These are phyloP conservation scores for Montipora sp. DNA, from an alignment of 64 coral and sea anemone species.

Conservation along the genomic window DNA sequence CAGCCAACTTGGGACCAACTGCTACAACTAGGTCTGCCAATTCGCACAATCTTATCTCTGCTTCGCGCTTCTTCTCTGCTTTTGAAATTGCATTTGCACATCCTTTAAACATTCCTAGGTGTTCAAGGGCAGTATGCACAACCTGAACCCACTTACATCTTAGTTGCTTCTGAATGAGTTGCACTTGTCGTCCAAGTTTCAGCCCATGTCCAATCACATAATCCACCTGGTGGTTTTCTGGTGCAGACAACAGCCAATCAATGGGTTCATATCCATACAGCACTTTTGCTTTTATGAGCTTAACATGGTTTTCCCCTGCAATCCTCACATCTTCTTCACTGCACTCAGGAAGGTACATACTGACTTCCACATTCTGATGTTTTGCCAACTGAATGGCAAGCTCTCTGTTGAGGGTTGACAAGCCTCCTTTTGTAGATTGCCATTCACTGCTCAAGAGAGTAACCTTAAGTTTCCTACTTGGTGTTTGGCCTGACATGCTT, in stretches of 20 bases:
- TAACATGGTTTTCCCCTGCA: no score
- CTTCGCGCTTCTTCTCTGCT: not conserved
- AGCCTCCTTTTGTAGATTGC: constrained; percentile 20
- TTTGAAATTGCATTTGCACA: not conserved
- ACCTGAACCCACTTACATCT: not conserved
- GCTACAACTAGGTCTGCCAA: not conserved
- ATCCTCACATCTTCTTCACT: no score
- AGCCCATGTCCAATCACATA: no score
- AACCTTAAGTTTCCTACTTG: not conserved
- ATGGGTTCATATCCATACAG: no score
- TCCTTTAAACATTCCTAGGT: not conserved
- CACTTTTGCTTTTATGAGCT: not conserved
- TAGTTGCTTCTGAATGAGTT: not conserved
- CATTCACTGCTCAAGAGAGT: constrained; percentile 22
- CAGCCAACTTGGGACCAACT: constrained; percentile 25
- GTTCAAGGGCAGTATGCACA: not conserved
- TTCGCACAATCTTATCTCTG: not conserved
- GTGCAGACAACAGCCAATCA: no score
- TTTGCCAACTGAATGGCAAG: no score
- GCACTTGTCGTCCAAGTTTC: no score
- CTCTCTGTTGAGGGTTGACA: not conserved
- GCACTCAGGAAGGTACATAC: no score
- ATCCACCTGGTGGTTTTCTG: no score
- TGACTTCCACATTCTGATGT: no score
- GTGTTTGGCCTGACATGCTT: not conserved